Evolutionary conservation across 1,140 invertebrate genomes (phyloP).

Genomic region (Apolygus lucorum): DNA sequence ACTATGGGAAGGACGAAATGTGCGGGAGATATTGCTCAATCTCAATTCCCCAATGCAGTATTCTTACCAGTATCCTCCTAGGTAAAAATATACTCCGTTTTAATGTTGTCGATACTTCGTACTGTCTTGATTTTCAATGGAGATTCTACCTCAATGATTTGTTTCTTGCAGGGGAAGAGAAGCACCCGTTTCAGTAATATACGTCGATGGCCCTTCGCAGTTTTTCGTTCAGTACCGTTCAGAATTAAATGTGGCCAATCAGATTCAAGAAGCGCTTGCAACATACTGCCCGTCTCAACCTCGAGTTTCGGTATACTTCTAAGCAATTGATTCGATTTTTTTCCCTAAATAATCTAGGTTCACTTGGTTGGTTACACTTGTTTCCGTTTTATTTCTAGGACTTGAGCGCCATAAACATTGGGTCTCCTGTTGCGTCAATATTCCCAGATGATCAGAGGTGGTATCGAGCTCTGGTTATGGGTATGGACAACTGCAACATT

Average conservation of each 20-base stretch:
- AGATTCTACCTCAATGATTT: neutral
- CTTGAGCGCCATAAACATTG: neutral
- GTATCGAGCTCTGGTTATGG: conserved; percentile 45
- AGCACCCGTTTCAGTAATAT: conserved; percentile 54
- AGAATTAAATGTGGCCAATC: conserved; percentile 39
- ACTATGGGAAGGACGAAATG: conserved; percentile 47
- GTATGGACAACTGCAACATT: conserved; percentile 39
- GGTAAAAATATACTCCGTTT: conserved; percentile 28
- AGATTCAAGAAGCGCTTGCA: conserved; percentile 46
- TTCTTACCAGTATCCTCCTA: conserved; percentile 44
- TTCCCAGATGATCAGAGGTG: conserved; percentile 54
- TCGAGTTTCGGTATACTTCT: neutral
- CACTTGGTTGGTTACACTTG: too few relatives aligned
- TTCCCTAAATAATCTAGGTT: too few relatives aligned
- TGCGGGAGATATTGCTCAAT: conserved; percentile 45
- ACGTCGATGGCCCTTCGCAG: conserved; percentile 56
- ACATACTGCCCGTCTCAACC: conserved; percentile 18
- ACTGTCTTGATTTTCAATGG: too few relatives aligned
- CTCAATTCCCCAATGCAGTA: conserved; percentile 39
- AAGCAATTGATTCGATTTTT: too few relatives aligned
- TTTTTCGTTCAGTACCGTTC: conserved; percentile 54
- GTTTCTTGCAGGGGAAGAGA: conserved; percentile 29
- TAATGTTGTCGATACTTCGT: too few relatives aligned
- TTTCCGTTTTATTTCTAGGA: neutral
- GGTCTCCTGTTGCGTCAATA: conserved; percentile 39